A percentile compares a stretch with the other conserved stretches of the same genome.
Conservation (phyloP, 2,113 vertebrate species). For the Galbula dea region DNA sequence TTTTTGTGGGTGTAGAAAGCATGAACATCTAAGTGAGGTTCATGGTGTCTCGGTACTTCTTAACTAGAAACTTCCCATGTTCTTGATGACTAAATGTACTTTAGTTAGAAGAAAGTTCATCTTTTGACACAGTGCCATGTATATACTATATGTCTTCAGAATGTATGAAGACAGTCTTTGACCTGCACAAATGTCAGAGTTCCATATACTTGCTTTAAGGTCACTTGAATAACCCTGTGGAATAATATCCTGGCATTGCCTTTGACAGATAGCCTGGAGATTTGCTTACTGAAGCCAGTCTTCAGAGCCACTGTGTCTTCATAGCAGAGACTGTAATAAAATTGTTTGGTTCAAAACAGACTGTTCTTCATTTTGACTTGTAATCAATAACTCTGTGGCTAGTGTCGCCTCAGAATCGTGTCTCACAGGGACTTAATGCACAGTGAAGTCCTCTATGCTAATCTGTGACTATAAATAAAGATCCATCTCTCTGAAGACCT, state of each 20-base stretch:
- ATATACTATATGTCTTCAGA: neutral
- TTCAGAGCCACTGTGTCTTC: conserved; percentile 17
- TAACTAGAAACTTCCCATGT: neutral
- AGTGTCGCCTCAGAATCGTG: neutral
- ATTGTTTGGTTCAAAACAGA: conserved; percentile 44
- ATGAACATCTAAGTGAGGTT: fast-evolving
- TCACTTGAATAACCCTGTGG: conserved; percentile 11
- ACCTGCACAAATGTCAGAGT: conserved; percentile 51
- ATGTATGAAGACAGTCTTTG: conserved; percentile 37
- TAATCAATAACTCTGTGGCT: conserved; percentile 57
- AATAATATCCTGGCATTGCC: conserved; percentile 30
- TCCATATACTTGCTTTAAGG: conserved; percentile 27
- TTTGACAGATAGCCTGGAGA: conserved; percentile 29
- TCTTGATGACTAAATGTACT: neutral
- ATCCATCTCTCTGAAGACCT: neutral
- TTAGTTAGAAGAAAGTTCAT: neutral
- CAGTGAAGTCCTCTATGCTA: conserved; percentile 24
- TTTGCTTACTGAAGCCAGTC: conserved; percentile 40
- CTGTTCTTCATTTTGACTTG: conserved; percentile 46
- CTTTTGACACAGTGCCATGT: neutral
- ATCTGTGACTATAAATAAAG: conserved; percentile 35
- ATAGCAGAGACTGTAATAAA: conserved; percentile 54
- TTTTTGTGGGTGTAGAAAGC: neutral
- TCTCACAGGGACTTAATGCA: neutral
- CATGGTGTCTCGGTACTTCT: neutral